These are phyloP conservation scores for Galleria mellonella DNA, from an alignment of 1,140 invertebrate genomes.

Conservation along the genomic window DNA sequence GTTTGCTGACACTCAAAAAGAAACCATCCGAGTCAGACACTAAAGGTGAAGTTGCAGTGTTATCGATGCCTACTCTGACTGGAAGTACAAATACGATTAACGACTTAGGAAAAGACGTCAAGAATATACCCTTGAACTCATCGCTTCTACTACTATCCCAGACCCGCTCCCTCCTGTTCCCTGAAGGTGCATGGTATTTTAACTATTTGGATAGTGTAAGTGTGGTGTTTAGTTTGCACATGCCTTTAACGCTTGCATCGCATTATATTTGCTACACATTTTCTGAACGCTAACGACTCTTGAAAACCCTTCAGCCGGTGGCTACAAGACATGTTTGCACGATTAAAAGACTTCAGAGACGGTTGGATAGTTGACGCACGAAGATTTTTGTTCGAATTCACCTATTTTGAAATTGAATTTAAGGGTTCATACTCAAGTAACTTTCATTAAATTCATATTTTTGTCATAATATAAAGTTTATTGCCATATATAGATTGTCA, in stretches of 20 bases:
- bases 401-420: no score
- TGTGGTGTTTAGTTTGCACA: conserved; percentile 32
- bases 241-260: no score
- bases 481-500: no score
- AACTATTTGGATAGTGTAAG: conserved; percentile 65
- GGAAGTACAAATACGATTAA: conserved; percentile 42
- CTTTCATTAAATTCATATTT: no score
- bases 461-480: no score
- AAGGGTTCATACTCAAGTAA: no score
- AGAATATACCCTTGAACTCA: conserved; percentile 43
- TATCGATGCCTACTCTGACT: conserved; percentile 49
- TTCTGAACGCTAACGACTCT: not conserved
- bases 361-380: no score
- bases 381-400: no score
- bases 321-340: conserved; percentile 13
- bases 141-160: conserved; percentile 48
- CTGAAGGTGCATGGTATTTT: conserved; percentile 66
- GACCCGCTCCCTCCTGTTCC: conserved; percentile 41
- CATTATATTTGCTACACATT: conserved; percentile 25
- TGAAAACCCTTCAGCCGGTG: no score
- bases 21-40: conserved; percentile 26
- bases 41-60: conserved; percentile 43
- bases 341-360: no score
- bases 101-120: conserved; percentile 49
- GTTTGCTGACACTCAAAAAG: conserved; percentile 34